Percentiles rank a stretch among this genome's conserved stretches.
phyloP scores from a whole-genome alignment of 2,113 vertebrate species.

The Amphiprion percula region DNA sequence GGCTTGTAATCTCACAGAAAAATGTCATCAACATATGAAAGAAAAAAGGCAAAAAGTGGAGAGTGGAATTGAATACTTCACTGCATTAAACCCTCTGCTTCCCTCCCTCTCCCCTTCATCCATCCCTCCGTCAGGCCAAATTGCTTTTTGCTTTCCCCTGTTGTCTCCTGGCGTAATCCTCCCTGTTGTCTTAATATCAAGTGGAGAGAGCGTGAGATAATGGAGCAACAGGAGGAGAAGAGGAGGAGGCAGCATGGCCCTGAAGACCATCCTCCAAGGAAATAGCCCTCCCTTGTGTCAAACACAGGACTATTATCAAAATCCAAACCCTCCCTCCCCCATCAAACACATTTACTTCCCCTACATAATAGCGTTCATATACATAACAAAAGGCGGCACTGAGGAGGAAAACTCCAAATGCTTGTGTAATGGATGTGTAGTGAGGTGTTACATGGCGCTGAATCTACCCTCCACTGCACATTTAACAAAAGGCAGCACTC shows the following conservation, averaged over 20 bases:
- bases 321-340: not conserved
- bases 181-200: constrained; percentile 72
- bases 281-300: constrained; percentile 51
- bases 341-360: constrained; percentile 46
- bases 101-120: not conserved
- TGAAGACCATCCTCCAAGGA: constrained; percentile 56
- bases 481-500: constrained; percentile 21
- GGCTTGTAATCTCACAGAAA: constrained; percentile 3
- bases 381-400: constrained; percentile 59
- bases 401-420: constrained; percentile 22
- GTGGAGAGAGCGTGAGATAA: constrained; percentile 61
- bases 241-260: constrained; percentile 10
- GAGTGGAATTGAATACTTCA: constrained; percentile 11
- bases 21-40: constrained; percentile 10
- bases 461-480: constrained; percentile 18
- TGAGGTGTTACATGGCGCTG: constrained; percentile 14
- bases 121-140: constrained; percentile 40
- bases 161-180: constrained; percentile 52
- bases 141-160: constrained; percentile 60
- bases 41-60: constrained; percentile 11
- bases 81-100: not conserved
- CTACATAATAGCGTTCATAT: constrained; percentile 59
- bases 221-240: constrained; percentile 38
- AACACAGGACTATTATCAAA: constrained; percentile 61
- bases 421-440: constrained; percentile 49